Evolutionary conservation across 2,888 invertebrate species (phyloP), one percentile per base, ranked within the genome.

Genomic region (Cheilosia impressa): DNA sequence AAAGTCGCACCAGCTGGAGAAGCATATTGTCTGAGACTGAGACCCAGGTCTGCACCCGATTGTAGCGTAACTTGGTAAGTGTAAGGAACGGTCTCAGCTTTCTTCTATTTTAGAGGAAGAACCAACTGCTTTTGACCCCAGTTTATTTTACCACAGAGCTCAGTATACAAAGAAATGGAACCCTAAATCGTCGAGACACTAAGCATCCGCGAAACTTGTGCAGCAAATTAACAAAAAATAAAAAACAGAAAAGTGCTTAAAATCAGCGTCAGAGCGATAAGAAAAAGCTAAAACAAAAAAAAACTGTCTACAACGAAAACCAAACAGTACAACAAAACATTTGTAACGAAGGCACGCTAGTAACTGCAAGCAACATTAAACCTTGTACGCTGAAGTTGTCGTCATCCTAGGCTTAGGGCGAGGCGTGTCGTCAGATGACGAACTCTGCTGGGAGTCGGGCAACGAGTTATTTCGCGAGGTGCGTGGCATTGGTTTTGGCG

Each of bases 401-500:
- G 95, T 93, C 15, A 96, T 96, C 91, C 97, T 94, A 6, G 97
- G 96, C 89, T 95, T 93, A 15, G 96, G 95, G 80, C 91, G 90
- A 17, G 91, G 91, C 15, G 89, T 89, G n/a, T 89, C 90, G 75
- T 93, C 93, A 0, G 93, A 93, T 0, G 91, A 92, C 94, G 10
- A 91, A 90, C 0, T 93, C 91, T 0, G 93, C 94, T 77, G 80
- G 1, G 94, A 93, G 89, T 96, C 96, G 1, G 96, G 95, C 75
- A 97, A 94, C 15, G 96, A 95, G 89, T 94, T 94, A 52, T 95
- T 93, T 89, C 95, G 93, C 55, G 95, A 96, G 0, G 96, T 95
- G 88, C 97, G 94, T 0, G 97, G 97, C 92, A 97, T 93, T 15
- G 97, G 97, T 90, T 96, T 97, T 0, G 97, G 97, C 1, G 96